phyloP scores from a whole-genome alignment of 2,113 vertebrate species.

The Coptodon bakossiorum region DNA sequence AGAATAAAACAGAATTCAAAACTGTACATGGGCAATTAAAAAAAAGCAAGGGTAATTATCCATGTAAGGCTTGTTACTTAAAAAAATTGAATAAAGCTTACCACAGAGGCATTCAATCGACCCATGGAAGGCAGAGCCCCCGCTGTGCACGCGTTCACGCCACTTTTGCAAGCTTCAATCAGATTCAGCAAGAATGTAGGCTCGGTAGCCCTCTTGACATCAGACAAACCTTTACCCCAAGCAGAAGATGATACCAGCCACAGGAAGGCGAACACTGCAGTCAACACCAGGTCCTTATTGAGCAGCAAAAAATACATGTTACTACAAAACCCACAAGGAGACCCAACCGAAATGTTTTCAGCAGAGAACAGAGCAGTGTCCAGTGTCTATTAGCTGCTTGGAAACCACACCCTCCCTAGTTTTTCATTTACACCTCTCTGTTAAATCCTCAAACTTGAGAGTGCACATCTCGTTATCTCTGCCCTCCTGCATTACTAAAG shows the following conservation, averaged over 20 bases:
- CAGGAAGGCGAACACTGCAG: conserved; percentile 82
- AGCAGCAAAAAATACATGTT: background rate
- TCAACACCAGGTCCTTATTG: conserved; percentile 84
- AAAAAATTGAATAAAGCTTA: conserved; percentile 58
- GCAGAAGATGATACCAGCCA: conserved; percentile 89
- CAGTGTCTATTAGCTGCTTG: background rate
- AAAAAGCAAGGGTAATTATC: background rate
- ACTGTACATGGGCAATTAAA: fast-evolving
- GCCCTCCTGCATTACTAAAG: background rate
- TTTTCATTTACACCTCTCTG: conserved; percentile 45
- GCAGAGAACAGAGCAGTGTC: background rate
- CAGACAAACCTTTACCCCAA: conserved; percentile 88
- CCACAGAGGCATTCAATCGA: conserved; percentile 89
- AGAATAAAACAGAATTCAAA: background rate
- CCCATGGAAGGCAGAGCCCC: conserved; percentile 80
- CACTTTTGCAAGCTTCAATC: conserved; percentile 57
- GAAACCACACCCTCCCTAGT: background rate
- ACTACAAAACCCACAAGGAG: background rate
- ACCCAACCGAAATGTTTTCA: background rate
- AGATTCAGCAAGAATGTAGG: conserved; percentile 61
- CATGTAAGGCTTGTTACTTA: background rate
- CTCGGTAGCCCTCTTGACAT: conserved; percentile 80
- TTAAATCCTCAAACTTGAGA: background rate
- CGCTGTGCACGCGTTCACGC: conserved; percentile 36
- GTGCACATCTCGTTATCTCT: background rate